Evolutionary conservation across 2,113 vertebrate species (phyloP), one percentile per base, ranked within the genome.

Genomic region (Tretioscincus oriximinensis): DNA sequence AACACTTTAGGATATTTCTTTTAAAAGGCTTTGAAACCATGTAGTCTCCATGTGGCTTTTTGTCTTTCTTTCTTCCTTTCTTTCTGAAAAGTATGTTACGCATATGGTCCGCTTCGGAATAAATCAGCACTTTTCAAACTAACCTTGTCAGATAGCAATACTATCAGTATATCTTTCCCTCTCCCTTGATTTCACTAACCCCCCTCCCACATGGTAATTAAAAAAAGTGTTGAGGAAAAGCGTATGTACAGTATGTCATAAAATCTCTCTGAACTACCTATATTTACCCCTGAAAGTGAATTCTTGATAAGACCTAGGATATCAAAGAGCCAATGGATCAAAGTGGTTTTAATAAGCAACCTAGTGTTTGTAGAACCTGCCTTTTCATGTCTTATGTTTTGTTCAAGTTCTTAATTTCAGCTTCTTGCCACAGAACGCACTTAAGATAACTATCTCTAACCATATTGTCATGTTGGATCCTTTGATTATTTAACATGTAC

Each of bases 231-330:
- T 94, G 94, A 58, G 94, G 93, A 92, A 91, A 97, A 95, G 95
- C 96, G 95, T 94, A 95, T 94, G 93, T 94, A 94, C 93, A 76
- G 96, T 96, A 92, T 96, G 97, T 97, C 97, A 96, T 94, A 96
- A 96, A 96, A 95, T 97, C 96, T 98, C 97, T 98, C 97, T 97
- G 97, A 98, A 98, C 97, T 98, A 99, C 97, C 97, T 99, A 98
- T 98, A 99, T 99, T 99, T 99, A 98, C 96, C 92, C 96, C 97
- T 99, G 97, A 99, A 99, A 99, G 98, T 99, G 98, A 99, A 99
- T 99, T 99, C 97, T 99, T 99, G 98, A 99, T 99, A 97, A 98
- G 97, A 95, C 94, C 96, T 91, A 80, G 93, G 96, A 99, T 98
- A 99, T 99, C 98, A 99, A 99, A 99, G 98, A 95, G 90, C 95